These are phyloP conservation scores for Epirrhoe tristata DNA, from an alignment of 2,888 invertebrate genomes.

Conservation along the genomic window DNA sequence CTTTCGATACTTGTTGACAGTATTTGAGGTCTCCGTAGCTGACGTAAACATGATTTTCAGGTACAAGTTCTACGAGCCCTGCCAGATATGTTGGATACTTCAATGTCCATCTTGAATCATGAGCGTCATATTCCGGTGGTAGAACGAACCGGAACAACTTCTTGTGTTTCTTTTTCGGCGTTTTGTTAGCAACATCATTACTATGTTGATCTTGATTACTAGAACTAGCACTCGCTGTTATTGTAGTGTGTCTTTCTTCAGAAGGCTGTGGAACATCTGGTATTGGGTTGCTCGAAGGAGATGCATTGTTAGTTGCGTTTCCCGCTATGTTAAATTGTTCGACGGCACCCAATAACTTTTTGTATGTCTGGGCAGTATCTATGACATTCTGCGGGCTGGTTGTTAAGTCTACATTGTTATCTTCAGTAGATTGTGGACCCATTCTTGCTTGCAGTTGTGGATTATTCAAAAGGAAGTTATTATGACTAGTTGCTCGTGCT, in stretches of 20 bases:
- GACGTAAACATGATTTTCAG: conserved; percentile 18
- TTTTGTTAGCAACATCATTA: background rate
- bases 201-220: background rate
- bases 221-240: background rate
- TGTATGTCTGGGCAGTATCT: conserved; percentile 10
- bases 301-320: conserved; percentile 2
- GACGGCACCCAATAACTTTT: background rate
- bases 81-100: conserved; percentile 27
- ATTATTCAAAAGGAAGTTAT: background rate
- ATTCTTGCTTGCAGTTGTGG: conserved; percentile 3
- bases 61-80: conserved; percentile 23
- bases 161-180: background rate
- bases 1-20: conserved; percentile 12
- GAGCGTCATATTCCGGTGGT: conserved; percentile 33
- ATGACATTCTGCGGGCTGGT: background rate
- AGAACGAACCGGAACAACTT: background rate
- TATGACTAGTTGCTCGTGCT: conserved; percentile 2
- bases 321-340: background rate
- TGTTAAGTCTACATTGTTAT: background rate
- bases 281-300: background rate
- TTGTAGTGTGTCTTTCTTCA: background rate
- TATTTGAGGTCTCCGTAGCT: conserved; percentile 3
- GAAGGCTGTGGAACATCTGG: background rate
- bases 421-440: background rate
- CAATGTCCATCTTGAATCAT: conserved; percentile 37